A percentile compares a stretch with the other conserved stretches of the same genome.
These are phyloP conservation scores for Willowsia nigromaculata DNA, from an alignment of 2,888 invertebrate genomes.

Conservation along the genomic window DNA sequence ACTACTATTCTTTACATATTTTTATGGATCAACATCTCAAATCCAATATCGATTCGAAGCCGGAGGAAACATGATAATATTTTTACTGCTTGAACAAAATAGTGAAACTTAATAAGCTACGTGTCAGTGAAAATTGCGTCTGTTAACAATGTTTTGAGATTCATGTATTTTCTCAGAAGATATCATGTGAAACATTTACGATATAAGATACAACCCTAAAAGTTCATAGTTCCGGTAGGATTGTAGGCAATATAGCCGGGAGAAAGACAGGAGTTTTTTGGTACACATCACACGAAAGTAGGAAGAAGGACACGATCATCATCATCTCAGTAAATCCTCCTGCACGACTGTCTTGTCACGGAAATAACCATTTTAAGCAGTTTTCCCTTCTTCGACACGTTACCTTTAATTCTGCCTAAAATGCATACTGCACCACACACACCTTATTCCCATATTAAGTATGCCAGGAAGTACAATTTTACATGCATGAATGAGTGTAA, in stretches of 20 bases:
- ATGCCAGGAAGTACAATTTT: neutral
- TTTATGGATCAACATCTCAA: neutral
- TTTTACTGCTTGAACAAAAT: conserved; percentile 46
- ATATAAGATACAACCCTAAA: neutral
- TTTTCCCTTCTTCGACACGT: conserved; percentile 21
- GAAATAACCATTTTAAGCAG: conserved; percentile 45
- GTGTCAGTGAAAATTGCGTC: conserved; percentile 5
- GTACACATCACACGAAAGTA: neutral
- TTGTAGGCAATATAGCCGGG: neutral
- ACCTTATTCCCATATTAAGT: neutral
- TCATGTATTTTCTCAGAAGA: neutral
- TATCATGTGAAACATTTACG: neutral
- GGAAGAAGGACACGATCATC: neutral
- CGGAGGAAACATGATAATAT: conserved; percentile 50
- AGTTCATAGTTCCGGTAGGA: conserved; percentile 15
- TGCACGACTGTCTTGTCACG: conserved; percentile 38
- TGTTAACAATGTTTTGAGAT: neutral
- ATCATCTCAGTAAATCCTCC: neutral
- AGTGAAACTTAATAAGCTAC: neutral
- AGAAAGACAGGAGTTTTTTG: neutral
- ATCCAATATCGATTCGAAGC: neutral
- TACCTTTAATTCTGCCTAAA: neutral
- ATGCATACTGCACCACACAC: neutral
- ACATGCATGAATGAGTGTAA: neutral
- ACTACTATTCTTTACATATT: neutral